Evolutionary conservation across 2,113 vertebrate genomes (phyloP).

Genomic region (Loxodonta africana): DNA sequence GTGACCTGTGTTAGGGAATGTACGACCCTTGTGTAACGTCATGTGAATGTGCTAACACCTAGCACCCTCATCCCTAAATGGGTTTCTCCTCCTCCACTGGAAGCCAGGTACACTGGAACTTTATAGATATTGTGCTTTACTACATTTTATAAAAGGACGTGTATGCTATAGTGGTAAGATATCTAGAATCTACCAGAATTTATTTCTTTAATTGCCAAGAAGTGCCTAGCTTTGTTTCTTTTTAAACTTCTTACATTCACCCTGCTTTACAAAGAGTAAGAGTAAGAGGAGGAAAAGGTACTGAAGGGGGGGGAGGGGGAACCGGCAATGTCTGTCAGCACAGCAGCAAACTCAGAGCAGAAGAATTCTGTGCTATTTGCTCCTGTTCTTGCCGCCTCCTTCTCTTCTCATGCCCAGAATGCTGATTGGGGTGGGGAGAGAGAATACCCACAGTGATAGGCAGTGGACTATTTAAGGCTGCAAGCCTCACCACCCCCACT

Average conservation of each 20-base stretch:
- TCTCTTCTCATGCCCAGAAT: conserved; percentile 63
- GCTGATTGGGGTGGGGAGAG: neutral
- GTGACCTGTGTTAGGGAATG: neutral
- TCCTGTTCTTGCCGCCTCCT: conserved; percentile 25
- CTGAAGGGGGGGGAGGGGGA: neutral
- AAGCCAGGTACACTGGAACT: neutral
- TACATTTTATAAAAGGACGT: conserved; percentile 11
- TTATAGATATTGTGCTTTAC: neutral
- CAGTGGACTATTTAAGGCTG: neutral
- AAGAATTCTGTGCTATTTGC: conserved; percentile 26
- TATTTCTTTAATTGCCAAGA: conserved; percentile 19
- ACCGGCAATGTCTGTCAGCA: neutral
- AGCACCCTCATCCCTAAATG: neutral
- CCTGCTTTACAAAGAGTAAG: neutral
- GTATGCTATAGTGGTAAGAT: neutral
- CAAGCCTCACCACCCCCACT: neutral
- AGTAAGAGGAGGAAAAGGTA: no score
- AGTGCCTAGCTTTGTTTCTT: conserved; percentile 46
- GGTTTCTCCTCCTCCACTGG: neutral
- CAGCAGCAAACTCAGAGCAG: conserved; percentile 28
- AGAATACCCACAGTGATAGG: neutral
- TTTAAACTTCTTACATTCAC: neutral
- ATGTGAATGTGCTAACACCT: neutral
- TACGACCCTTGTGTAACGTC: neutral
- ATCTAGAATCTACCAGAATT: neutral